Base-by-base conservation (phyloP, 2,888 invertebrate genomes). In the Acleris holmiana region DNA sequence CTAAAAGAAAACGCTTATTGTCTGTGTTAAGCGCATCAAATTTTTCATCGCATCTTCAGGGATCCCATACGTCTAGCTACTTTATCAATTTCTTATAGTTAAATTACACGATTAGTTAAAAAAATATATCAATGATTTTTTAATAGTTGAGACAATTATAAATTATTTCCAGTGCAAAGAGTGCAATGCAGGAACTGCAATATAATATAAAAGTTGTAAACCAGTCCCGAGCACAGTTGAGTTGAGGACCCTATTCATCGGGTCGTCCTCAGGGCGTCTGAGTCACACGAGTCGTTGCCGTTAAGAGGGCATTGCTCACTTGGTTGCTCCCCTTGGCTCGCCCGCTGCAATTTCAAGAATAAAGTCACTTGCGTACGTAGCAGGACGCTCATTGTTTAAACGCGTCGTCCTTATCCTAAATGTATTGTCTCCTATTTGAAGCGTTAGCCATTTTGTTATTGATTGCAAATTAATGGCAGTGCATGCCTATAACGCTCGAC, bases 251-350 rank as follows among this genome's bases (percentile, higher is more conserved):
- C 89, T 89, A 85, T 86, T 88, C 88, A 55, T 87, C 86, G 83
- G 64, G 88, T 66, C 67, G 67, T 67, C 91, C 90, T 88, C 88
- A 85, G 89, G 86, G 85, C 89, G 86, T 86, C 88, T 90, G 91
- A 91, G 82, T 92, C 90, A 82, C 70, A 85, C 82, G 75, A 83
- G 86, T 84, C 85, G 84, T 85, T 84, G 85, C 89, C 89, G 89
- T 91, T 84, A 89, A 89, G 89, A 91, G 91, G 91, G 88, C 91
- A 89, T 85, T 91, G 91, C 88, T 90, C 91, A 90, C 84, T 85
- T 82, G 79, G 80, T 78, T 78, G 80, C 85, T 85, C 87, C 85
- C 80, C 83, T 81, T 79, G 76, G 78, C 76, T 73, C 79, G 83
- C 76, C 78, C 84, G 81, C 75, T 85, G 86, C 88, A 76, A 76